Evolutionary conservation across 2,888 invertebrate species (phyloP).

Genomic region (Lepidocyrtinus sp.): DNA sequence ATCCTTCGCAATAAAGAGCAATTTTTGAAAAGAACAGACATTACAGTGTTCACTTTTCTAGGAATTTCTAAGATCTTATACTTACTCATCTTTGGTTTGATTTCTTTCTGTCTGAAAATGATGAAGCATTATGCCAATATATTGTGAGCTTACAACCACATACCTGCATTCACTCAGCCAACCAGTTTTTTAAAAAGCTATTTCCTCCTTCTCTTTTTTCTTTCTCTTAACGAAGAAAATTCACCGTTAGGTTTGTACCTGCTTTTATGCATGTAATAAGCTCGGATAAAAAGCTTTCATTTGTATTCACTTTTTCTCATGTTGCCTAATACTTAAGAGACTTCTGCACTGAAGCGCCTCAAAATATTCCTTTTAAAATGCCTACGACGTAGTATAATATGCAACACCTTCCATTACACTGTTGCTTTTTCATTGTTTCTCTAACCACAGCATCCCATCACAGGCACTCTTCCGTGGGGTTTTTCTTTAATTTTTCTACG

Average conservation of each 20-base stretch:
- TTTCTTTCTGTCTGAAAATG: too few species aligned
- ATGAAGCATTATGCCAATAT: too few species aligned
- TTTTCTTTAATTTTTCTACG: slow-evolving; percentile 35
- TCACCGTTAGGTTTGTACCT: slow-evolving; percentile 9
- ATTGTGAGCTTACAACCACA: too few species aligned
- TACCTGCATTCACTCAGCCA: neutral
- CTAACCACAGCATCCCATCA: neutral
- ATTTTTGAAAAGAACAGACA: too few species aligned
- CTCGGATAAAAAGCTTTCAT: neutral
- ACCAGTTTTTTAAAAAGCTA: slow-evolving; percentile 11
- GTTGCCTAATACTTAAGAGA: too few species aligned
- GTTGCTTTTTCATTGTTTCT: too few species aligned
- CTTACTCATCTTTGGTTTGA: too few species aligned
- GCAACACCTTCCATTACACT: neutral
- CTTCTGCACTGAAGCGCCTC: too few species aligned
- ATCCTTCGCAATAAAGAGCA: too few species aligned
- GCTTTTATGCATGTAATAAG: neutral
- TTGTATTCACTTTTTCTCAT: slow-evolving; percentile 20
- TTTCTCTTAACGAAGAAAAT: slow-evolving; percentile 10
- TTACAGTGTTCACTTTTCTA: too few species aligned
- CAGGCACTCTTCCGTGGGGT: slow-evolving; percentile 42
- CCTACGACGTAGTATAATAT: neutral
- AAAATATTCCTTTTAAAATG: too few species aligned
- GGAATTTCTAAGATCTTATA: neutral
- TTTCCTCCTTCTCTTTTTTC: slow-evolving; percentile 13